phyloP scores from a whole-genome alignment of 2,888 invertebrate genomes.

The Lycia hirtaria region DNA sequence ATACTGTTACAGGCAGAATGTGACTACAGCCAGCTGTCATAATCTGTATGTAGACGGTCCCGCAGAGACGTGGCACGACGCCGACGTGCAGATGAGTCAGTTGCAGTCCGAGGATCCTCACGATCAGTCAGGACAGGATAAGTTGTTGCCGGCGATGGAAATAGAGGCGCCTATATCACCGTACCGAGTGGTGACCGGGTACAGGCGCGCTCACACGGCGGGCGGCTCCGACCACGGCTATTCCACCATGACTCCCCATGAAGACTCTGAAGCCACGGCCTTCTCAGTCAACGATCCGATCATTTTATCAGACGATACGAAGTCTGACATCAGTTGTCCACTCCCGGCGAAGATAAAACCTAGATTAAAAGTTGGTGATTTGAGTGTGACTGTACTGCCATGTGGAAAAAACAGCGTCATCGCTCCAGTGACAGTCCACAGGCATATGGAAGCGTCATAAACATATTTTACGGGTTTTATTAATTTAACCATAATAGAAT shows the following conservation, averaged over 20 bases:
- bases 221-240: conserved; percentile 97
- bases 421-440: conserved; percentile 95
- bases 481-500: conserved; percentile 35
- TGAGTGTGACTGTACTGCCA: conserved; percentile 80
- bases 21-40: conserved; percentile 79
- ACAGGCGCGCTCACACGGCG: conserved; percentile 90
- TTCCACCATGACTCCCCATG: conserved; percentile 96
- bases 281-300: conserved; percentile 89
- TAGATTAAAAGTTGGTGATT: conserved; percentile 69
- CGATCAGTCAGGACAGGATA: conserved; percentile 88
- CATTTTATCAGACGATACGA: conserved; percentile 81
- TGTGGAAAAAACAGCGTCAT: conserved; percentile 87
- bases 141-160: conserved; percentile 85
- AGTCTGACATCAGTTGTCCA: conserved; percentile 86
- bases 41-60: conserved; percentile 81
- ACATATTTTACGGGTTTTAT: conserved; percentile 21
- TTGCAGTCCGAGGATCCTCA: conserved; percentile 89
- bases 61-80: conserved; percentile 81
- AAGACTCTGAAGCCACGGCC: conserved; percentile 93
- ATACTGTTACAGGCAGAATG: conserved; percentile 92
- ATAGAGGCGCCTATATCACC: conserved; percentile 92
- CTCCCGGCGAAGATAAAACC: conserved; percentile 78
- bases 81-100: conserved; percentile 89
- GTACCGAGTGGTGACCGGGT: conserved; percentile 93
- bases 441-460: conserved; percentile 93